These are phyloP conservation scores for Sinonovacula constricta DNA, from an alignment of 1,140 invertebrate genomes.

Conservation along the genomic window DNA sequence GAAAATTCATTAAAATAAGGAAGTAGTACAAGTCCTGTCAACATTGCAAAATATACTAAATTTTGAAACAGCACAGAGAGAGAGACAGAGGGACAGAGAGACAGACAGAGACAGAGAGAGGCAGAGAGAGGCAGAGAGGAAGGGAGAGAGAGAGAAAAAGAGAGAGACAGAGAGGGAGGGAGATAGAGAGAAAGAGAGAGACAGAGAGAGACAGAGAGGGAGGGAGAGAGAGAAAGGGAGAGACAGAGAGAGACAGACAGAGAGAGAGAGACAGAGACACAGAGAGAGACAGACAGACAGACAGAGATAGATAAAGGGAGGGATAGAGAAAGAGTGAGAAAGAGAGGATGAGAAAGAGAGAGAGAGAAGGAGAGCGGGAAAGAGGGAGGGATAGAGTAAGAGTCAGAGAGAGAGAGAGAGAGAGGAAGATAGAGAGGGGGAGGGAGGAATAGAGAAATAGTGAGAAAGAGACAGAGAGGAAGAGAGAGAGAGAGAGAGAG, in stretches of 20 bases:
- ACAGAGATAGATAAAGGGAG: neutral
- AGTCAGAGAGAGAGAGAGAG: slow-evolving; percentile 35
- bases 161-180: too few species aligned
- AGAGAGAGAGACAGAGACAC: neutral
- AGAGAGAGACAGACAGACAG: neutral
- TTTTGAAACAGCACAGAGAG: too few species aligned
- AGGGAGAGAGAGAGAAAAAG: too few species aligned
- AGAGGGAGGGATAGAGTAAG: slow-evolving; percentile 24
- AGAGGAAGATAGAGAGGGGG: slow-evolving; percentile 16
- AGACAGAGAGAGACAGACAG: slow-evolving; percentile 6
- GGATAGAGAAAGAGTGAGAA: neutral
- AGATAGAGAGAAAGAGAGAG: too few species aligned
- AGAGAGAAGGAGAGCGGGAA: neutral
- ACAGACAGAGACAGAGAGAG: too few species aligned
- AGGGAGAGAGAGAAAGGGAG: slow-evolving; percentile 16
- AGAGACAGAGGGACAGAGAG: too few species aligned
- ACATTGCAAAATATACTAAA: too few species aligned
- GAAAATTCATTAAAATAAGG: too few species aligned
- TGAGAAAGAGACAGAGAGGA: too few species aligned
- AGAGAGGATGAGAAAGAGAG: neutral
- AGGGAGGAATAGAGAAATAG: neutral
- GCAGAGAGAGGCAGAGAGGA: too few species aligned
- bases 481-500: neutral
- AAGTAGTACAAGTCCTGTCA: too few species aligned
- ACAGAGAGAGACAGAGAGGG: neutral